These are phyloP conservation scores for Carabus problematicus DNA, from an alignment of 2,888 invertebrate genomes.

Conservation along the genomic window DNA sequence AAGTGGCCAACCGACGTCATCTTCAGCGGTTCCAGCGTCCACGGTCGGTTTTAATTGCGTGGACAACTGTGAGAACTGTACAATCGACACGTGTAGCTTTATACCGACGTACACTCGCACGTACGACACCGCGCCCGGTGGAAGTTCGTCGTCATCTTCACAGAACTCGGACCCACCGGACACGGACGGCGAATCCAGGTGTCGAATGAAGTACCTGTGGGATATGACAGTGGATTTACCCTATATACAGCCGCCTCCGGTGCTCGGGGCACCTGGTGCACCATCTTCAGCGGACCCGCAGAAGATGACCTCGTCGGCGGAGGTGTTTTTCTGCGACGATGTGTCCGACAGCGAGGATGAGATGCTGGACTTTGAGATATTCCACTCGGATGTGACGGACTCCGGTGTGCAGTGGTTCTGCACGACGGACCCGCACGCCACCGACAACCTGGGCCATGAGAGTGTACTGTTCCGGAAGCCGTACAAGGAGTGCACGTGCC, in stretches of 20 bases:
- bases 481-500: conserved; percentile 53
- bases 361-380: conserved; percentile 6
- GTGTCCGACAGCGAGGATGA: conserved; percentile 27
- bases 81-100: conserved; percentile 21
- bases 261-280: neutral
- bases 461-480: conserved; percentile 54
- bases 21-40: no score
- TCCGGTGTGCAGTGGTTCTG: conserved; percentile 26
- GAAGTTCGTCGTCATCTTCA: no score
- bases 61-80: conserved; percentile 14
- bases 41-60: conserved; percentile 13
- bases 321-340: conserved; percentile 24
- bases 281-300: neutral
- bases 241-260: neutral
- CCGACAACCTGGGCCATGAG: conserved; percentile 44
- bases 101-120: neutral
- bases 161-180: no score
- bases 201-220: no score
- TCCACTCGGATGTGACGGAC: conserved; percentile 34
- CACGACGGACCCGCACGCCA: conserved; percentile 10
- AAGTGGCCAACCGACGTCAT: neutral
- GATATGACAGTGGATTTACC: no score
- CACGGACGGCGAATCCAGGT: no score
- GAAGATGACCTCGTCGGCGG: neutral
- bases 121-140: neutral